phyloP scores from a whole-genome alignment of 2,797 vertebrate genomes.

The Fringilla coelebs region DNA sequence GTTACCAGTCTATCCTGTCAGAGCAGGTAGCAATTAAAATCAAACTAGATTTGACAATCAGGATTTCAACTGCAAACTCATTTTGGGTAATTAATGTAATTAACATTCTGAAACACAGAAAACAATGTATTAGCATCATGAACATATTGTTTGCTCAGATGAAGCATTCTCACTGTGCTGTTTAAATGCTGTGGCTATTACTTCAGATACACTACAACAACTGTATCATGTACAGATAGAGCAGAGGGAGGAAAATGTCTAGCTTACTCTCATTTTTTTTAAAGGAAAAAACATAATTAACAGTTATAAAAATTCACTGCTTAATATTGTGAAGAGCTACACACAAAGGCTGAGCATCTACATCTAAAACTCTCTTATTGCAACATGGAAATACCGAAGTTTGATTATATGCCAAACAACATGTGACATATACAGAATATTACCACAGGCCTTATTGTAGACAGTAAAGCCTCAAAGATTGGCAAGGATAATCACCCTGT shows the following conservation, averaged over 20 bases:
- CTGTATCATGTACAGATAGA: neutral
- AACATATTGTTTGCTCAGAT: slow-evolving; percentile 37
- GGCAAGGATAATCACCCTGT: neutral
- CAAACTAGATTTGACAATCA: slow-evolving; percentile 41
- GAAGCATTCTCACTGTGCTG: slow-evolving; percentile 7
- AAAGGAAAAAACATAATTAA: neutral
- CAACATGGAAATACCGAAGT: neutral
- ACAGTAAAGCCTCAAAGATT: neutral
- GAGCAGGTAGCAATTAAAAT: slow-evolving; percentile 1
- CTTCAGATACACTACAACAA: slow-evolving; percentile 22
- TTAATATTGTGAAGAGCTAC: neutral
- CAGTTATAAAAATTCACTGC: neutral
- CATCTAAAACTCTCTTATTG: neutral
- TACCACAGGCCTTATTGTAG: neutral
- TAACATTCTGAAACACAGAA: slow-evolving; percentile 29
- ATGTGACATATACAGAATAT: neutral
- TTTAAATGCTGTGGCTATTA: slow-evolving; percentile 43
- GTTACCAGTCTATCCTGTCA: neutral
- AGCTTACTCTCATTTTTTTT: neutral
- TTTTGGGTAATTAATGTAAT: slow-evolving; percentile 57
- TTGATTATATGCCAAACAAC: neutral
- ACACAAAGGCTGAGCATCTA: neutral
- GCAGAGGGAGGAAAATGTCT: neutral
- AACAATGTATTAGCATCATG: slow-evolving; percentile 11
- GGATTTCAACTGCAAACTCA: slow-evolving; percentile 36